Conservation (phyloP, 92 coral and sea anemone species). For the Nematostella vectensis region DNA sequence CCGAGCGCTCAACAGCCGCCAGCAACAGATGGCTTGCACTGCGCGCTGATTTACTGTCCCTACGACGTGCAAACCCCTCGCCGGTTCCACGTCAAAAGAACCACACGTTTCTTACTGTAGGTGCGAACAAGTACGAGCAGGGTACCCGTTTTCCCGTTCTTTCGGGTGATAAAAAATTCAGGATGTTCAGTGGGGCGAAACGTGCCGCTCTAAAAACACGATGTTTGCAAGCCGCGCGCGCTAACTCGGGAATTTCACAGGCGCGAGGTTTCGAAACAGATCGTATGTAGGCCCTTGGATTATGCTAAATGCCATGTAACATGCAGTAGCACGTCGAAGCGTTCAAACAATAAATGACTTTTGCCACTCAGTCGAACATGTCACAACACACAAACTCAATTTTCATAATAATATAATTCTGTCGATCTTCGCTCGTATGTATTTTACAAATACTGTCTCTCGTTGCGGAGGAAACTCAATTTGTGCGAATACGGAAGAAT, state of each 20-base stretch:
- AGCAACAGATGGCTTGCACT: not conserved
- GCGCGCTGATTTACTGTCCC: not conserved
- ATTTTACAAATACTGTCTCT: conserved; percentile 39
- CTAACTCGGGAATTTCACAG: too few relatives aligned
- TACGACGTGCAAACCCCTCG: too few relatives aligned
- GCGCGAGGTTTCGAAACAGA: too few relatives aligned
- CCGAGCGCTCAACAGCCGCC: not conserved
- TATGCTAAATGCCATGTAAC: too few relatives aligned
- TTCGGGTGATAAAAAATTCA: conserved; percentile 73
- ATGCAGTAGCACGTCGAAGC: too few relatives aligned
- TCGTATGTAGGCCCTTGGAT: too few relatives aligned
- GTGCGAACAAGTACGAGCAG: conserved; percentile 20
- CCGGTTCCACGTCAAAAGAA: conserved; percentile 30
- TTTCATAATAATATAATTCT: conserved; percentile 53
- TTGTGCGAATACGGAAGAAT: conserved; percentile 81
- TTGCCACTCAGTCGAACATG: not conserved
- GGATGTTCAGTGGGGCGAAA: conserved; percentile 63
- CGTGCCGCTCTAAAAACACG: conserved; percentile 78
- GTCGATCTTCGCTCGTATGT: conserved; percentile 45
- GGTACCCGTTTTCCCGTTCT: conserved; percentile 1
- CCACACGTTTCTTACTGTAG: conserved; percentile 17
- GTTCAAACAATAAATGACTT: not conserved
- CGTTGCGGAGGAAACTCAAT: conserved; percentile 36
- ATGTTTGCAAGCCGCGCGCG: too few relatives aligned
- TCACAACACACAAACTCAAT: conserved; percentile 20